Percentiles rank a stretch among this genome's conserved stretches.
Conservation (phyloP, 2,888 invertebrate genomes). For the Oscheius sp. region DNA sequence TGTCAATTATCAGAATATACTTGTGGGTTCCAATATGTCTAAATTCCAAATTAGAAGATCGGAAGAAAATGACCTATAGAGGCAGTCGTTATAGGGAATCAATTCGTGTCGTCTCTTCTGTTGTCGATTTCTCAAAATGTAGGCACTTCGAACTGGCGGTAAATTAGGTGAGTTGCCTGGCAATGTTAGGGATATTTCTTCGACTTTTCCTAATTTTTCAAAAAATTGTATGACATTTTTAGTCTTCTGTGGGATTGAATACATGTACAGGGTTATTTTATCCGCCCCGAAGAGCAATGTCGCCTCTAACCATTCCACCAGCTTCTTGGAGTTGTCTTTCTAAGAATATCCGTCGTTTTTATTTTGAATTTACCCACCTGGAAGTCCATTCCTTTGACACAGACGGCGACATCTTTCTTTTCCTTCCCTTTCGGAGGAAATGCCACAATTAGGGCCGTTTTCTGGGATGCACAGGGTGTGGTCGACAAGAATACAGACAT, state of each 20-base stretch:
- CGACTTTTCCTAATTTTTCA: constrained; percentile 76
- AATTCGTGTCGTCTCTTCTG: constrained; percentile 94
- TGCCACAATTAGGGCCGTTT: constrained; percentile 40
- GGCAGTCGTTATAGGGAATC: constrained; percentile 94
- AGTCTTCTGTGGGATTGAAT: constrained; percentile 88
- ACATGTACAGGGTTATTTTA: constrained; percentile 81
- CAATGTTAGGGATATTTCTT: constrained; percentile 79
- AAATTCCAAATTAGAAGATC: neutral
- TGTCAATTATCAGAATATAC: constrained; percentile 83
- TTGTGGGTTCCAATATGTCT: constrained; percentile 88
- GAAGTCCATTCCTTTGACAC: constrained; percentile 84
- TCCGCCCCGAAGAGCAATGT: constrained; percentile 86
- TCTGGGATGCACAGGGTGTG: constrained; percentile 38
- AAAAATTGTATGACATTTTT: constrained; percentile 82
- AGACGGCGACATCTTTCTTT: constrained; percentile 52
- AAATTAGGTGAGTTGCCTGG: constrained; percentile 91
- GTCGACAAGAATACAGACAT: constrained; percentile 40
- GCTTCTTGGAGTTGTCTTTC: constrained; percentile 84
- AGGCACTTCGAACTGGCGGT: constrained; percentile 78
- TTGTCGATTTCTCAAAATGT: constrained; percentile 88
- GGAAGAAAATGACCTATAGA: constrained; percentile 82
- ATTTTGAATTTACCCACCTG: constrained; percentile 74
- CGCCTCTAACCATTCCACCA: constrained; percentile 94
- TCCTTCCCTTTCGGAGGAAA: constrained; percentile 26
- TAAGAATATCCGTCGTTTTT: constrained; percentile 17